Conservation (phyloP, 2,888 invertebrate species). For the Drosophila nr. medialis region DNA sequence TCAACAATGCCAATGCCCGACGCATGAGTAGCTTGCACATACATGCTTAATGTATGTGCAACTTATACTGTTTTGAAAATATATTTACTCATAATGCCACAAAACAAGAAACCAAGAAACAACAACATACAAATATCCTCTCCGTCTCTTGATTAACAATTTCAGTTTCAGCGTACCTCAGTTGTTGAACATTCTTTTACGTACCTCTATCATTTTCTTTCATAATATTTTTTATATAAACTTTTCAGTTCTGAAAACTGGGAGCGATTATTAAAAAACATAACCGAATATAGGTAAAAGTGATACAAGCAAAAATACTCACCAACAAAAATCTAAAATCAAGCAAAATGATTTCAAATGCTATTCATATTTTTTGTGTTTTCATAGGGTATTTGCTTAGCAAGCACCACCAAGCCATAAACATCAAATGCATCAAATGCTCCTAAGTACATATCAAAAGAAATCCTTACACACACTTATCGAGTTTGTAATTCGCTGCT, state of each 20-base stretch:
- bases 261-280: conserved; percentile 86
- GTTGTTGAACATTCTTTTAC: conserved; percentile 58
- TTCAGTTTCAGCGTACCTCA: conserved; percentile 57
- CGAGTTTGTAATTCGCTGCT: conserved; percentile 64
- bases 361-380: conserved; percentile 58
- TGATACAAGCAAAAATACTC: conserved; percentile 43
- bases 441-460: conserved; percentile 36
- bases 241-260: conserved; percentile 85
- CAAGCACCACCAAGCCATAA: conserved; percentile 54
- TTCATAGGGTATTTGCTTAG: conserved; percentile 58
- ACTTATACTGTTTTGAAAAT: conserved; percentile 3
- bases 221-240: conserved; percentile 79
- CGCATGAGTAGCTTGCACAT: conserved; percentile 47
- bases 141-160: conserved; percentile 56
- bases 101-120: conserved; percentile 2
- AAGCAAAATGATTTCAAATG: conserved; percentile 57
- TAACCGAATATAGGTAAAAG: conserved; percentile 85
- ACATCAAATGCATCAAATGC: conserved; percentile 46
- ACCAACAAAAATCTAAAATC: conserved; percentile 33
- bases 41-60: conserved; percentile 15
- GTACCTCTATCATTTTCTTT: conserved; percentile 64
- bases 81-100: conserved; percentile 18
- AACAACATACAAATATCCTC: conserved; percentile 16
- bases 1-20: conserved; percentile 10
- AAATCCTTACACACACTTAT: conserved; percentile 47